Evolutionary conservation across 2,797 vertebrate species (phyloP), one percentile per base, ranked within the genome.

Genomic region (Sternarchorhynchus goeldii): DNA sequence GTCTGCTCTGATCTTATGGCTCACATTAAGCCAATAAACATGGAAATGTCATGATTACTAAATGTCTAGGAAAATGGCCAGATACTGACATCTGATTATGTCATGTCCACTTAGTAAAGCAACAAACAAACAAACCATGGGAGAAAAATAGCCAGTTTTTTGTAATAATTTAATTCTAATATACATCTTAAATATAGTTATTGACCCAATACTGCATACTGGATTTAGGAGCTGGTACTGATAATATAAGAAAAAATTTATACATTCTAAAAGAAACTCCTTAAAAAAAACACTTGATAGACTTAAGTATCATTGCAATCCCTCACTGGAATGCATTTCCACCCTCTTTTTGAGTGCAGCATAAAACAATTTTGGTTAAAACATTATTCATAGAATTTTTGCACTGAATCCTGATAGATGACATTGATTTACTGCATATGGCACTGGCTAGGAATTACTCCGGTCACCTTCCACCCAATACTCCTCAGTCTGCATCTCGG

Each of bases 401-500:
- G 41, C 55, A 56, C 14, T 56, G 67, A 65, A 82, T 57, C 76
- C 76, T 75, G 29, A 55, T 41, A 57, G 57, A 10, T 31, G 73
- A 59, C 20, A 77, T 59, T 59, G 6, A 70, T 53, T 41, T 20
- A 29, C 50, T 69, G 70, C 17, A 66, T 50, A 45, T 68, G 69
- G 32, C 81, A 76, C 62, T 57, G 39, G 58, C 53, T 83, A 83
- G 71, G 89, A 90, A 0, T 79, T 71, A 86, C 91, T 96, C 84
- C 96, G 90, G 88, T 97, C 96, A 3, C 96, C 96, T 78, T 95
- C 94, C 5, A 92, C 81, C 98, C 98, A 99, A 82, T 99, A 99
- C 72, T 96, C 93, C 39, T 97, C 96, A 0, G 95, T 96, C 84
- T 99, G 98, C 97, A 99, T 99, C 93, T 99, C 96, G 0, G 95